phyloP scores from a whole-genome alignment of 2,888 invertebrate genomes.

The Allophyes oxyacanthae region DNA sequence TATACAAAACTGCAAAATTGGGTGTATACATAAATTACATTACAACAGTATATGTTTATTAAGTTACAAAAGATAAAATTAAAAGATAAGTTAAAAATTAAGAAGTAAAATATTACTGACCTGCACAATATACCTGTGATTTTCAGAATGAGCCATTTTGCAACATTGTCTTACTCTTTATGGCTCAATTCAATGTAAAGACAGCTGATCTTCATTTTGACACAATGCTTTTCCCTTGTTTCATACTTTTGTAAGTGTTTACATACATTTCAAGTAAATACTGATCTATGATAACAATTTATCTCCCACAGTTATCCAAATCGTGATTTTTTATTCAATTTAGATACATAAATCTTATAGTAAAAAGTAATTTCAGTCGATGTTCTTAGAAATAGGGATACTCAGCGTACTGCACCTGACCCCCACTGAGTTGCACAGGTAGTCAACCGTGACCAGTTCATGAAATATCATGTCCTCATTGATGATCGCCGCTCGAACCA shows the following conservation, averaged over 20 bases:
- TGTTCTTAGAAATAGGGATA: conserved; percentile 49
- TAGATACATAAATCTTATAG: conserved; percentile 18
- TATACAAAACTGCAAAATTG: background rate
- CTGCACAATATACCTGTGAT: conserved; percentile 93
- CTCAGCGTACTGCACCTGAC: conserved; percentile 71
- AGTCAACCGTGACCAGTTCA: conserved; percentile 82
- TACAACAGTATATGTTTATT: background rate
- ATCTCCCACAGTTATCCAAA: conserved; percentile 28
- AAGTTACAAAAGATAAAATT: no score
- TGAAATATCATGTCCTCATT: conserved; percentile 67
- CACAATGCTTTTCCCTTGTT: conserved; percentile 61
- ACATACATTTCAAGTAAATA: conserved; percentile 58
- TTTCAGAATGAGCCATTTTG: conserved; percentile 90
- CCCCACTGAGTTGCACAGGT: conserved; percentile 77
- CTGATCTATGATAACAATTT: conserved; percentile 34
- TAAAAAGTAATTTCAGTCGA: conserved; percentile 33
- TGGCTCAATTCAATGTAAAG: conserved; percentile 64
- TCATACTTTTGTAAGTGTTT: conserved; percentile 58
- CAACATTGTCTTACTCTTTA: conserved; percentile 79
- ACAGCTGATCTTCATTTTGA: conserved; percentile 70
- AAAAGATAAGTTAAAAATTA: no score
- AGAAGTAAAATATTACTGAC: conserved; percentile 80
- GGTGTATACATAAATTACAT: background rate
- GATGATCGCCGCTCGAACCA: conserved; percentile 46
- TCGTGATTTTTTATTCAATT: conserved; percentile 29